phyloP scores from a whole-genome alignment of 2,888 invertebrate genomes.

The Crioceris asparagi region DNA sequence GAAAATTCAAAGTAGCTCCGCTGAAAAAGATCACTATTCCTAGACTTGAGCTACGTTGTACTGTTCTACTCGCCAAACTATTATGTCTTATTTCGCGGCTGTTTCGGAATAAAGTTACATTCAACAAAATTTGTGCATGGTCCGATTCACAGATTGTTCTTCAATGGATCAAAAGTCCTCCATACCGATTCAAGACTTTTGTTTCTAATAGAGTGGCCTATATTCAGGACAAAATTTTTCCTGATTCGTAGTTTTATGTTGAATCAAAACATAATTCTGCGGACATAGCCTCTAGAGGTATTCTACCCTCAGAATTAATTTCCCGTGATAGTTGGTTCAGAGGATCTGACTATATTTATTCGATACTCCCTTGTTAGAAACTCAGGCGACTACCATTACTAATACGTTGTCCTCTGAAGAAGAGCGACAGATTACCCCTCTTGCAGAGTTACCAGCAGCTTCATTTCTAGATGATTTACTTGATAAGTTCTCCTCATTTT shows the following conservation, averaged over 20 bases:
- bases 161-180: constrained; percentile 10
- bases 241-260: constrained; percentile 9
- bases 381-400: too few species aligned
- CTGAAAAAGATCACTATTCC: background rate
- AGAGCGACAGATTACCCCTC: too few species aligned
- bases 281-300: too few species aligned
- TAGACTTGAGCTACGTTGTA: background rate
- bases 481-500: too few species aligned
- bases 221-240: constrained; percentile 9
- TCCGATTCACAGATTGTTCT: constrained; percentile 12
- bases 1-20: background rate
- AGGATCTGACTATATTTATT: too few species aligned
- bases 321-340: too few species aligned
- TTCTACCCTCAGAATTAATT: too few species aligned
- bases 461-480: too few species aligned
- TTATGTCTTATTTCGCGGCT: background rate
- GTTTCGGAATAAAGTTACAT: background rate
- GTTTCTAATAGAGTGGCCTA: constrained; percentile 10
- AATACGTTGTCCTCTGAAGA: too few species aligned
- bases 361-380: too few species aligned
- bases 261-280: too few species aligned
- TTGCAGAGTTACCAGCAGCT: too few species aligned
- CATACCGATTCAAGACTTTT: constrained; percentile 11
- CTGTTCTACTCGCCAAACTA: background rate
- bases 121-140: constrained; percentile 10